phyloP scores from a whole-genome alignment of 2,888 invertebrate genomes.

The Aphidoletes aphidimyza region DNA sequence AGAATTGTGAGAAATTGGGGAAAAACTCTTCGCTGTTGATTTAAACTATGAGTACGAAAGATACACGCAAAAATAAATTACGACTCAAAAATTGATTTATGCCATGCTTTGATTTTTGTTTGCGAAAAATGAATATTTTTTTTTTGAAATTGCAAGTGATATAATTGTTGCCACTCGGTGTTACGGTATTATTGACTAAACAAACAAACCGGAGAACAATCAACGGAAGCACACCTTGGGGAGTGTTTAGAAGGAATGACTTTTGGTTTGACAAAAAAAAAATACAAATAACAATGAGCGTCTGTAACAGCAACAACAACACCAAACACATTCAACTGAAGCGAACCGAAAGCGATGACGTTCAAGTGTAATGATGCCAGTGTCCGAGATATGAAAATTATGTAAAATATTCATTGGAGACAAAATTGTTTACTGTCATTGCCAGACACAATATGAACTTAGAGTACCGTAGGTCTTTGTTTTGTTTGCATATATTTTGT shows the following conservation, averaged over 20 bases:
- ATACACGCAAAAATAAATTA: no score
- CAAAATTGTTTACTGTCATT: slow-evolving; percentile 49
- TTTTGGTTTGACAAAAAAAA: slow-evolving; percentile 9
- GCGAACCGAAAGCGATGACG: no score
- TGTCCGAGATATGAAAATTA: slow-evolving; percentile 17
- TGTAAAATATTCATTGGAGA: slow-evolving; percentile 35
- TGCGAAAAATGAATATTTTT: not conserved
- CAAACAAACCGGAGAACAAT: not conserved
- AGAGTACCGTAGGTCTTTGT: not conserved
- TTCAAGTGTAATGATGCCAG: not conserved
- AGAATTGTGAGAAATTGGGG: no score
- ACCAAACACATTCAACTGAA: not conserved
- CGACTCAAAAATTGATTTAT: no score
- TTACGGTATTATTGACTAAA: not conserved
- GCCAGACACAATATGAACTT: slow-evolving; percentile 27
- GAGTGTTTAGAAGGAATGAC: slow-evolving; percentile 23
- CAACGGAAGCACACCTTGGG: not conserved
- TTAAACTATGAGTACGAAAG: no score
- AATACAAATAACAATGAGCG: not conserved
- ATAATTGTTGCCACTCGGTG: not conserved
- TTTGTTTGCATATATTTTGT: slow-evolving; percentile 19
- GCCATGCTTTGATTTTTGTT: no score
- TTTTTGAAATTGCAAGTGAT: not conserved
- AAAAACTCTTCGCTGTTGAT: no score
- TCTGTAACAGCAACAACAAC: not conserved